Evolutionary conservation across 2,797 vertebrate genomes (phyloP).

Genomic region (Bradypus variegatus): DNA sequence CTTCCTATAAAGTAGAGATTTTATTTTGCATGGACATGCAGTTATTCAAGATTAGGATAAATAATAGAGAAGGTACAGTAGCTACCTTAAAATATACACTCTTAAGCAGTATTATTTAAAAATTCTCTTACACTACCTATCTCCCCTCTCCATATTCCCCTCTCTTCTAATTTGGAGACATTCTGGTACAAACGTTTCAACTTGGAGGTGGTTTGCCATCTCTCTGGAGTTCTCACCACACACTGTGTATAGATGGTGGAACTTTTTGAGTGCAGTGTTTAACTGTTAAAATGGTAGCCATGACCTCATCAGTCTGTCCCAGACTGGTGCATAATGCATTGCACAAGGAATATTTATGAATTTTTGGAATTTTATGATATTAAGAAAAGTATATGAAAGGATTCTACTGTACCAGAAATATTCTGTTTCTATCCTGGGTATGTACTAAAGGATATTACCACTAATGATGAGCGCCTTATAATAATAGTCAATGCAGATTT

Average conservation of each 20-base stretch:
- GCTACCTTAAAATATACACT: constrained; percentile 63
- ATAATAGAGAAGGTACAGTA: constrained; percentile 72
- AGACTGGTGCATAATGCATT: constrained; percentile 29
- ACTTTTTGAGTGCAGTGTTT: neutral
- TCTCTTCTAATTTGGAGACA: neutral
- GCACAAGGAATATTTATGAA: constrained; percentile 68
- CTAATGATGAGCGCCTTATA: constrained; percentile 56
- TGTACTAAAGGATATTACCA: constrained; percentile 30
- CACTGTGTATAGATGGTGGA: neutral
- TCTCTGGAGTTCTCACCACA: neutral
- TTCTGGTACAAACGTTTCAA: neutral
- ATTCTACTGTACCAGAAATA: constrained; percentile 10
- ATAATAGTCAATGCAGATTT: constrained; percentile 32
- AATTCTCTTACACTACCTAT: neutral
- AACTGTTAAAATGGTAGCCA: neutral
- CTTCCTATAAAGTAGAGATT: constrained; percentile 68
- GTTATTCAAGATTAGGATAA: constrained; percentile 70
- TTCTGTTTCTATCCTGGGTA: constrained; percentile 55
- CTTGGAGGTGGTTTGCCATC: neutral
- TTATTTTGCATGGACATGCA: constrained; percentile 73
- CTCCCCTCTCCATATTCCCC: neutral
- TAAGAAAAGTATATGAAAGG: constrained; percentile 47
- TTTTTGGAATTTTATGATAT: constrained; percentile 59
- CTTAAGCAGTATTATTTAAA: constrained; percentile 64
- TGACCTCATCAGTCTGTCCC: neutral